Evolutionary conservation across 2,888 invertebrate genomes (phyloP), one percentile per base, ranked within the genome.

Genomic region (Amphipyra tragopoginis): DNA sequence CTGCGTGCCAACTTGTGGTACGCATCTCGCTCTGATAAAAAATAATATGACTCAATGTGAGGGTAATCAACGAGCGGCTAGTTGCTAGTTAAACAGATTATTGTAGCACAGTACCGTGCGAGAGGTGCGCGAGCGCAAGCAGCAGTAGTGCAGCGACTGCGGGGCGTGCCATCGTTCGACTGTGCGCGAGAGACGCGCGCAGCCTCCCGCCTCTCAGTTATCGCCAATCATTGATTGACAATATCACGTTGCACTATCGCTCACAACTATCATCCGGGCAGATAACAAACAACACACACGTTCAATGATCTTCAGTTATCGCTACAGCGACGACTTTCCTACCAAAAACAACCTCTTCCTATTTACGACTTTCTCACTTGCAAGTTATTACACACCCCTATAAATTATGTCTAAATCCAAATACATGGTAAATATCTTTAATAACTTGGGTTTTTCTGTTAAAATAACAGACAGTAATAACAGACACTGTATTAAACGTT

Each of bases 21-120:
- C 21, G 63, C 73, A 40, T 76, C 82, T 29, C 65, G 67, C 42
- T 60, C 82, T 80, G 53, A 21, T 39, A 39, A 52, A 26, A 33
- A 44, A 62, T 21, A 40, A 36, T 6, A 21, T n/a, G 6, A 10
- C 0, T 11, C 21, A 13, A 38, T 26, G 3, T 5, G 33, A 14
- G 43, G 11, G 3, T 38, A 6, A 15, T 5, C 9, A 33, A 15
- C 7, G 0, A 21, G 6, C 5, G 1, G 0, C 0, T 0, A 34
- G 10, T 5, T 5, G 13, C 8, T 8, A 11, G 5, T n/a, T 13
- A 45, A 10, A 14, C 10, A 10, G 5, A 8, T 2, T n/a, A 11
- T 10, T 0, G 2, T 11, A 10, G 34, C 8, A 47, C 34, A 50
- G 36, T 63, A 69, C 68, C 47, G 38, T 66, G 51, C 8, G 75